A percentile compares a stretch with the other conserved stretches of the same genome.
Evolutionary conservation across 1,140 invertebrate species (phyloP).

Genomic region (Holcopasites calliopsidis): DNA sequence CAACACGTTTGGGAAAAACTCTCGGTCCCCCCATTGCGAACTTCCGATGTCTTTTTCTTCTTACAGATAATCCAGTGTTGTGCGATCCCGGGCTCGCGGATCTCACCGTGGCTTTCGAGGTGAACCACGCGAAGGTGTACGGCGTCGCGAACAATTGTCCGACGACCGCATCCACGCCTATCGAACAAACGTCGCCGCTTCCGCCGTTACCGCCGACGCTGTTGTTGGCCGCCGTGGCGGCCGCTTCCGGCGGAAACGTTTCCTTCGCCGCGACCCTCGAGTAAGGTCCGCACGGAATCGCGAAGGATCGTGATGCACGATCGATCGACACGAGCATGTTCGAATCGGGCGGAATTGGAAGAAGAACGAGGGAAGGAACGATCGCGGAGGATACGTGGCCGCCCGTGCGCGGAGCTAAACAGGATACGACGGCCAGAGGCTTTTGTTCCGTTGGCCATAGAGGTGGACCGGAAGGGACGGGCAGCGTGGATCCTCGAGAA

Average conservation of each 20-base stretch:
- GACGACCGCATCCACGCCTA: constrained; percentile 63
- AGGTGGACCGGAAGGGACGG: background rate
- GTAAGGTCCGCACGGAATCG: constrained; percentile 33
- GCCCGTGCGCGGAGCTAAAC: background rate
- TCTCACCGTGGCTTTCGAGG: constrained; percentile 83
- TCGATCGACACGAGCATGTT: constrained; percentile 1
- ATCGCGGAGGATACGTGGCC: background rate
- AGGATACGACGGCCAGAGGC: too few species aligned
- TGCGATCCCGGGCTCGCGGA: constrained; percentile 86
- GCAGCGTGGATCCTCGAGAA: background rate
- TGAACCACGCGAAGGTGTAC: constrained; percentile 84
- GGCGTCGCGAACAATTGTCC: constrained; percentile 80
- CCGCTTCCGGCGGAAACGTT: constrained; percentile 73
- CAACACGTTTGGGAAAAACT: background rate
- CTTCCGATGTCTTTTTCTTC: constrained; percentile 36
- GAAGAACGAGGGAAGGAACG: background rate
- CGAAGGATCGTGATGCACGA: background rate
- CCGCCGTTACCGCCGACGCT: constrained; percentile 70
- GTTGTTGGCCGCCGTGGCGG: constrained; percentile 69
- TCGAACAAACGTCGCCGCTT: constrained; percentile 45
- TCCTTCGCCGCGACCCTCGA: constrained; percentile 78
- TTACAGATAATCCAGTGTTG: constrained; percentile 87
- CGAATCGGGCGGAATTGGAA: background rate
- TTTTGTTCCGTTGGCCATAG: background rate
- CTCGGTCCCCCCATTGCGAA: background rate